A percentile compares a stretch with the other conserved stretches of the same genome.
Conservation (phyloP, 30 jellyfish, hydroid and myxozoan species). For the Turritopsis dohrnii region DNA sequence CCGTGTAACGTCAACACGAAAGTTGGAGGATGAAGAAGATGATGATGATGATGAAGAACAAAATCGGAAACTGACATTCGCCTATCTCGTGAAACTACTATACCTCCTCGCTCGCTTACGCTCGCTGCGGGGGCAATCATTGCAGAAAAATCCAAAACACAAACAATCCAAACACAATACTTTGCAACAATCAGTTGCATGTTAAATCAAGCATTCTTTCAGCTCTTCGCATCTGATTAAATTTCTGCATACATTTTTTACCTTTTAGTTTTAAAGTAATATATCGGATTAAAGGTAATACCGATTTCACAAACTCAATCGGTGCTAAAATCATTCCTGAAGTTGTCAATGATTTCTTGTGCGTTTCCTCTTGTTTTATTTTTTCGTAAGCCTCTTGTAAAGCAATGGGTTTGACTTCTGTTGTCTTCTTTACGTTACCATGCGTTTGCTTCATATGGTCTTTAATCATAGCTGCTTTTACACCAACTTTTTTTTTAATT, state of each 20-base stretch:
- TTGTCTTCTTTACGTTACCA: neutral
- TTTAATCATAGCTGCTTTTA: neutral
- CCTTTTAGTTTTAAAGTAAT: neutral
- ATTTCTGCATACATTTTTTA: neutral
- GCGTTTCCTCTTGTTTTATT: neutral
- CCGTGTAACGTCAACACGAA: no score
- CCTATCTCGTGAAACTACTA: no score
- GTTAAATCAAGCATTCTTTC: neutral
- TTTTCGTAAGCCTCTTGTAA: neutral
- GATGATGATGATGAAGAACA: no score
- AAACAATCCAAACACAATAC: neutral
- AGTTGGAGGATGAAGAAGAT: no score
- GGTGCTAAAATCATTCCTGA: neutral
- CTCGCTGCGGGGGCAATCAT: no score
- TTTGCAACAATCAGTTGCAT: neutral
- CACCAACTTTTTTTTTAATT: neutral
- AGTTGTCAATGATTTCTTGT: neutral
- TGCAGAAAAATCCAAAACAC: no score
- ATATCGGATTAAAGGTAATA: neutral
- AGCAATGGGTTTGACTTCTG: neutral
- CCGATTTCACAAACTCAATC: neutral
- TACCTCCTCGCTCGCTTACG: no score
- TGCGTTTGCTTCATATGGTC: neutral
- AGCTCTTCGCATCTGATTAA: neutral
- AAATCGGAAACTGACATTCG: no score